Base-by-base conservation (phyloP, 2,797 vertebrate genomes). In the Intellagama lesueurii region DNA sequence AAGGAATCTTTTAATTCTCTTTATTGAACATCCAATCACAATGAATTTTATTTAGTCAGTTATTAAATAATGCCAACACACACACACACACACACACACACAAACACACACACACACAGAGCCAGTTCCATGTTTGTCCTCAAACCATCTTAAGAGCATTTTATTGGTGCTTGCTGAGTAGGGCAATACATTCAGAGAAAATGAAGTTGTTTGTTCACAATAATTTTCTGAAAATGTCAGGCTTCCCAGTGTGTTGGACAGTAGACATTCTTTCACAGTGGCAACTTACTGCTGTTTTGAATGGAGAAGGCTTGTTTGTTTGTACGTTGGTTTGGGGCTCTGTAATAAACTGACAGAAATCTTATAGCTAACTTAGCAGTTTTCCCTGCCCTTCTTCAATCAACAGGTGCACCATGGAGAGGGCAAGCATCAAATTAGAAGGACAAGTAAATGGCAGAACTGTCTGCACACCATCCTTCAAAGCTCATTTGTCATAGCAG, bases 321-420 rank as follows among this genome's bases (percentile, higher is more conserved):
- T 86, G 49, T 73, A 85, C 32, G 83, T 35, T 81, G 83, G 66
- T 89, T 80, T 86, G 78, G 78, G n/a, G 80, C 4, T 35, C 24
- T 2, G 6, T 66, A 69, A 88, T 75, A 88, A 81, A 64, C 69
- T 81, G 78, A 86, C 64, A 52, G 88, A 81, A 85, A 81, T 64
- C 77, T 89, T 77, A 80, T 76, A 81, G 83, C 49, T 88, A 64
- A 35, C 88, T 86, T 85, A 85, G 35, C 77, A 81, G 68, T 66
- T 81, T 85, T 66, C 73, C 73, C 35, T 30, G 19, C 30, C 64
- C 28, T 52, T 49, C 68, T 85, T 85, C 88, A 80, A 35, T 89
- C 76, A 89, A 49, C 44, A 64, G 52, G 28, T 85, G 69, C 52
- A 17, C 17, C 64, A 73, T 49, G 30, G 80, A 79, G 68, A 69